Base-by-base conservation (phyloP, 1,140 invertebrate species). In the Drosophila ananassae region DNA sequence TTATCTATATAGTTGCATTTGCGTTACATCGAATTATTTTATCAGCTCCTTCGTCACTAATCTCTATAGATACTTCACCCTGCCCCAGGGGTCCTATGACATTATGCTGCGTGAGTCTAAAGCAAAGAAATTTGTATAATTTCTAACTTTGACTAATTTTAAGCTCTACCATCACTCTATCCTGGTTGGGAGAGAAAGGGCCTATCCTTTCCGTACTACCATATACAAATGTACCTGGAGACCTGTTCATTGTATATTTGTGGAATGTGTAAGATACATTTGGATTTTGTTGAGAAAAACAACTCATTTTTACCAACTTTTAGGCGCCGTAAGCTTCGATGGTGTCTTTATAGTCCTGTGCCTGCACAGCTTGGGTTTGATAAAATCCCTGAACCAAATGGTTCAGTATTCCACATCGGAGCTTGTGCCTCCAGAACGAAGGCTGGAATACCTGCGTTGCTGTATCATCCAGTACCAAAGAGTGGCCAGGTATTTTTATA, bases 391-490 rank as follows among this genome's bases (percentile, higher is more conserved):
- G 4, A 74, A 66, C 32, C 39, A 75, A 24, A 80, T 91, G 81
- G 57, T 91, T 57, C 60, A 73, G 1, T 51, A 58, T 24, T 72
- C 84, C 28, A 89, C 89, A 0, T 85, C 89, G 2, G 22, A 69
- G 8, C 17, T 77, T 7, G 66, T 91, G 34, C 89, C 89, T 0
- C 47, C 37, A 4, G 66, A 79, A 30, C 61, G 71, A 30, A 74
- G 89, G 8, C 48, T 91, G 12, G 68, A 83, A 32, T 91, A 89
- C 52, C 44, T 91, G 13, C 63, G 89, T 9, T 83, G 77, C 52
- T 90, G 84, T 37, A 91, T 91, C 46, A 77, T 73, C 72, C 84
- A 91, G 47, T 83, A 90, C 53, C 89, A 90, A 24, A 62, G 89
- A 9, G 69, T 89, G 34, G 41, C 69, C 24, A 50, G 52, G 67